Evolutionary conservation across 2,888 invertebrate genomes (phyloP).

Genomic region (Eupeodes latifasciatus): DNA sequence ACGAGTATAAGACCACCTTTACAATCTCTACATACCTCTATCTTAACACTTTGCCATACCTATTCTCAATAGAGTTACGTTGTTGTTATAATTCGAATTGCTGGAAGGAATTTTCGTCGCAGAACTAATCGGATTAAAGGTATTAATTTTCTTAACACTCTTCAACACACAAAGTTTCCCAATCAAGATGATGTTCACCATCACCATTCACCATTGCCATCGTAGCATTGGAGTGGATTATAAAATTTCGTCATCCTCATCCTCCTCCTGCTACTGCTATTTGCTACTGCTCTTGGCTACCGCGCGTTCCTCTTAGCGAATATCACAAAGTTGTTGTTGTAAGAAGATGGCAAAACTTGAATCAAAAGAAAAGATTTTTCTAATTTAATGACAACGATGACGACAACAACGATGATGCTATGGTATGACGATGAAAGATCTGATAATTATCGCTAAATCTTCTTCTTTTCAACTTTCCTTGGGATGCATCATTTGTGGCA

Average conservation of each 20-base stretch:
- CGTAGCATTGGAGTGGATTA: slow-evolving; percentile 15
- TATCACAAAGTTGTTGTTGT: neutral
- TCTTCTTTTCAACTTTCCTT: slow-evolving; percentile 49
- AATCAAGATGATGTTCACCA: slow-evolving; percentile 61
- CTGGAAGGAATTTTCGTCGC: slow-evolving; percentile 50
- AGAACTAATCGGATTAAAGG: slow-evolving; percentile 70
- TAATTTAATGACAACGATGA: slow-evolving; percentile 1
- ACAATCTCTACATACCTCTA: too few relatives aligned
- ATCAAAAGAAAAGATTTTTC: slow-evolving; percentile 14
- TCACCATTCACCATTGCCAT: slow-evolving; percentile 5
- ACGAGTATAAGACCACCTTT: too few relatives aligned
- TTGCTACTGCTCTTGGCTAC: neutral
- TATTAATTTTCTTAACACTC: slow-evolving; percentile 71
- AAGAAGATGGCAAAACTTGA: neutral
- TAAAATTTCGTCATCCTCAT: slow-evolving; percentile 30
- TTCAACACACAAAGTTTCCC: slow-evolving; percentile 59
- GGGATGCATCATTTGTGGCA: slow-evolving; percentile 63
- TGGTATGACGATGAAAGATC: slow-evolving; percentile 2
- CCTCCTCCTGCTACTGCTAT: neutral
- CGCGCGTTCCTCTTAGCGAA: neutral
- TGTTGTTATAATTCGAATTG: slow-evolving; percentile 11
- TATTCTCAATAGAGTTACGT: neutral
- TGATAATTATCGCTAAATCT: slow-evolving; percentile 47
- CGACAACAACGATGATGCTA: slow-evolving; percentile 9
- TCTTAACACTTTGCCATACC: too few relatives aligned